phyloP scores from a whole-genome alignment of 1,140 invertebrate species.

The Mizuhopecten yessoensis region DNA sequence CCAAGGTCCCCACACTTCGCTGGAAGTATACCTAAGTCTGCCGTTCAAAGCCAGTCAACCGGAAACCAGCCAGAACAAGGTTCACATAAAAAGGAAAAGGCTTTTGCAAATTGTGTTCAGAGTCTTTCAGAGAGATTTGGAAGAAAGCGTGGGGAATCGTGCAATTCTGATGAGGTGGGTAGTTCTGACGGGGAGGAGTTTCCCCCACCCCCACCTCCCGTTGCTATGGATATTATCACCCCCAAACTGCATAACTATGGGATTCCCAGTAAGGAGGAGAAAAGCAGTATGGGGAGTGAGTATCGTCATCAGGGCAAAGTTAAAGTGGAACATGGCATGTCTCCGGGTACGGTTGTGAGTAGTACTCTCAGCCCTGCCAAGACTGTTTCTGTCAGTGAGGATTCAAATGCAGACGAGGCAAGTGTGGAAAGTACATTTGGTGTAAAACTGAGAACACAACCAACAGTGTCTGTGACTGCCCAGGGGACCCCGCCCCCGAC shows the following conservation, averaged over 20 bases:
- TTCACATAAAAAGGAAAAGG: constrained; percentile 73
- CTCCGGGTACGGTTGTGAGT: constrained; percentile 21
- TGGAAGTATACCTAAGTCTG: constrained; percentile 64
- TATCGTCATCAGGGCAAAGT: constrained; percentile 61
- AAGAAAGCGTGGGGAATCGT: constrained; percentile 72
- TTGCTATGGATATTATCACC: constrained; percentile 82
- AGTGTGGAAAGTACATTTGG: constrained; percentile 66
- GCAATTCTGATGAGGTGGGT: constrained; percentile 65
- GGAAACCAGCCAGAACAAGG: constrained; percentile 3
- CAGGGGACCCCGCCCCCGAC: constrained; percentile 30
- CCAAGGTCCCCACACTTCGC: constrained; percentile 54
- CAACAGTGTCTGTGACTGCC: not conserved
- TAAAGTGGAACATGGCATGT: constrained; percentile 41
- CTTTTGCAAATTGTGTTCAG: constrained; percentile 84
- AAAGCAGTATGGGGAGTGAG: constrained; percentile 63
- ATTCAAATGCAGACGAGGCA: not conserved
- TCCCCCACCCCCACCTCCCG: constrained; percentile 84
- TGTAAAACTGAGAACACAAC: constrained; percentile 59
- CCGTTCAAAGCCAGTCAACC: constrained; percentile 45
- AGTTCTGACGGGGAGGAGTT: constrained; percentile 83
- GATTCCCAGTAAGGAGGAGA: constrained; percentile 72
- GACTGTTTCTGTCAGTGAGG: constrained; percentile 43
- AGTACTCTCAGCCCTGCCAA: constrained; percentile 49
- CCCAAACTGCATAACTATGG: constrained; percentile 81
- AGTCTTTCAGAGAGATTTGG: constrained; percentile 83